Percentiles rank a stretch among this genome's conserved stretches.
Conservation (phyloP, 64 coral and sea anemone genomes). For the Actinia equina region DNA sequence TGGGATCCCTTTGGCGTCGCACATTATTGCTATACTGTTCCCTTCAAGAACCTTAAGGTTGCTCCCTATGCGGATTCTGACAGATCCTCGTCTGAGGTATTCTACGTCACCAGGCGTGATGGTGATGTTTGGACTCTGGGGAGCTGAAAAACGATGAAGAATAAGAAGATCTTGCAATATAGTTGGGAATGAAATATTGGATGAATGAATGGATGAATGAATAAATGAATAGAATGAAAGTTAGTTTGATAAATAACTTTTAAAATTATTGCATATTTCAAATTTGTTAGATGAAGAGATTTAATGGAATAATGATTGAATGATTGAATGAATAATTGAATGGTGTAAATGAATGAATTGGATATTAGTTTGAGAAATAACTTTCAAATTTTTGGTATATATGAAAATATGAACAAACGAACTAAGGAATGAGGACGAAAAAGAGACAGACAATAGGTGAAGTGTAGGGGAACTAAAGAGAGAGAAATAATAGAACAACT, state of each 20-base stretch:
- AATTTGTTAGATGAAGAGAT: no score
- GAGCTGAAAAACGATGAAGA: not conserved
- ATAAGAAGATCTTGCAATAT: not conserved
- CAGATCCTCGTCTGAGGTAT: not conserved
- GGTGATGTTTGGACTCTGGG: conserved; percentile 12
- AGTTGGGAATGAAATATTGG: not conserved
- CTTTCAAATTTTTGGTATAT: no score
- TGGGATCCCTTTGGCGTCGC: conserved; percentile 53
- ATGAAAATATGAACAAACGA: not conserved
- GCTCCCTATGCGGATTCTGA: conserved; percentile 37
- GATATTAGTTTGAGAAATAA: no score
- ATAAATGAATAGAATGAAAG: not conserved
- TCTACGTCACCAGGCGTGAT: not conserved
- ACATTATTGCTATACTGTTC: conserved; percentile 30
- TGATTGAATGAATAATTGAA: not conserved
- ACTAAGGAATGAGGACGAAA: not conserved
- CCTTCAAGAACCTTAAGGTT: conserved; percentile 36
- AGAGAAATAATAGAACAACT: not conserved
- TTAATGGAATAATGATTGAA: not conserved
- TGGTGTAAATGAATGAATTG: not conserved
- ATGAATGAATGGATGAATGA: not conserved
- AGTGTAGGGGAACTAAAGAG: no score
- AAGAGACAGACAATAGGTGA: not conserved
- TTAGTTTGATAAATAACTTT: no score
- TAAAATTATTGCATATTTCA: no score